Evolutionary conservation across 2,113 vertebrate species (phyloP).

Genomic region (Phodopus roborovskii): DNA sequence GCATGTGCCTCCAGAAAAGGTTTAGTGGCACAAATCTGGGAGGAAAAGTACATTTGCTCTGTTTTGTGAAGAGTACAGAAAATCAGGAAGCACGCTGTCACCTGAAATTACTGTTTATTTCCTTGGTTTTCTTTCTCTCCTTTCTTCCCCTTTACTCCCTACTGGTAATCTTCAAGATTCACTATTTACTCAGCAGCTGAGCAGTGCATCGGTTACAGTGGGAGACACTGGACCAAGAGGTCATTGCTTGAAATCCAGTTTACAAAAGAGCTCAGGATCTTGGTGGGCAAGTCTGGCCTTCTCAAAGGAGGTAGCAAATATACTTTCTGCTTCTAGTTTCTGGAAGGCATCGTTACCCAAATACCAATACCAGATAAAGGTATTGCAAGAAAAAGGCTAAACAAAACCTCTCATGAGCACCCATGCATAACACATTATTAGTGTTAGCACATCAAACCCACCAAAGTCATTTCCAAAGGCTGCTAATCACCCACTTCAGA

Average conservation of each 20-base stretch:
- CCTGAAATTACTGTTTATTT: not conserved
- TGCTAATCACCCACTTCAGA: not conserved
- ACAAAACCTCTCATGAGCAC: not conserved
- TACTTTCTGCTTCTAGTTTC: not conserved
- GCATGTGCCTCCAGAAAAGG: not conserved
- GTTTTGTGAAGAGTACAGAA: not conserved
- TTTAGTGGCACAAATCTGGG: not conserved
- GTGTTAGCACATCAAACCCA: slow-evolving; percentile 6
- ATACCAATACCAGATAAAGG: not conserved
- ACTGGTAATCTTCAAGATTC: not conserved
- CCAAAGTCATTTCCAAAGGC: not conserved
- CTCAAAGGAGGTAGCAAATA: not conserved
- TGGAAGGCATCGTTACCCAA: not conserved
- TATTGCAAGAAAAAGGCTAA: not conserved
- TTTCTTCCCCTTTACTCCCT: not conserved
- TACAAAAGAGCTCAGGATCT: not conserved
- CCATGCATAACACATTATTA: not conserved
- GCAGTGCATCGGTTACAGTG: not conserved
- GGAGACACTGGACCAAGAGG: not conserved
- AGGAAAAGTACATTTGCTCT: not conserved
- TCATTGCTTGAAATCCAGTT: not conserved
- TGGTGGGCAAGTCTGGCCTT: not conserved
- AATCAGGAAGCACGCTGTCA: not conserved
- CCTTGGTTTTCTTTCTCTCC: not conserved
- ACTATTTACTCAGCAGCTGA: not conserved